phyloP scores from a whole-genome alignment of 92 coral and sea anemone species.

The Epizoanthus illoricatus region DNA sequence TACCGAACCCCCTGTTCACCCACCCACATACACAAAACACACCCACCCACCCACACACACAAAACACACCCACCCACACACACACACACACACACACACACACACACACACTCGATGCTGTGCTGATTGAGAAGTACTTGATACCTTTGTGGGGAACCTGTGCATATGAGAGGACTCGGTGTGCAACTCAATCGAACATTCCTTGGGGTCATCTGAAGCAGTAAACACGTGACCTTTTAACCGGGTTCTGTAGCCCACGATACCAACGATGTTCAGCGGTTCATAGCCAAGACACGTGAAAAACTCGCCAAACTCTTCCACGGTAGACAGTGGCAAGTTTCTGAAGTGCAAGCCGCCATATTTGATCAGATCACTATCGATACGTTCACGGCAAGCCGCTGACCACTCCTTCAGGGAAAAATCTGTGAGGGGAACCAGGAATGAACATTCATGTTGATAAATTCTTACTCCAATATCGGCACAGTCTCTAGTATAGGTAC shows the following conservation, averaged over 20 bases:
- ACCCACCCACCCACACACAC: no score
- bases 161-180: conserved; percentile 41
- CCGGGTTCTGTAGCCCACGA: conserved; percentile 25
- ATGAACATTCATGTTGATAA: no score
- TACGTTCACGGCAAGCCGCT: conserved; percentile 18
- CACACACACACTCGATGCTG: no score
- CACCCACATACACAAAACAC: not conserved
- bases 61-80: not conserved
- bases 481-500: not conserved
- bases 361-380: not conserved
- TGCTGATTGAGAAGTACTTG: not conserved
- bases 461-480: no score
- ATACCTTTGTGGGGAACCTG: conserved; percentile 8
- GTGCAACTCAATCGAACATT: conserved; percentile 27
- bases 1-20: not conserved
- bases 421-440: not conserved
- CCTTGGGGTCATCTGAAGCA: conserved; percentile 38
- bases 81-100: no score
- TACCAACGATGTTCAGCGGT: conserved; percentile 28
- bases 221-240: conserved; percentile 24
- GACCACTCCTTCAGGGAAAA: conserved; percentile 25
- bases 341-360: conserved; percentile 27
- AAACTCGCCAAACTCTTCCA: conserved; percentile 35
- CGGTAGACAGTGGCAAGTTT: conserved; percentile 19
- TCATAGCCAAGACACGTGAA: conserved; percentile 16